A percentile compares a stretch with the other conserved stretches of the same genome.
These are phyloP conservation scores for Romanogobio albipinnatus DNA, from an alignment of 2,113 vertebrate species.

Conservation along the genomic window DNA sequence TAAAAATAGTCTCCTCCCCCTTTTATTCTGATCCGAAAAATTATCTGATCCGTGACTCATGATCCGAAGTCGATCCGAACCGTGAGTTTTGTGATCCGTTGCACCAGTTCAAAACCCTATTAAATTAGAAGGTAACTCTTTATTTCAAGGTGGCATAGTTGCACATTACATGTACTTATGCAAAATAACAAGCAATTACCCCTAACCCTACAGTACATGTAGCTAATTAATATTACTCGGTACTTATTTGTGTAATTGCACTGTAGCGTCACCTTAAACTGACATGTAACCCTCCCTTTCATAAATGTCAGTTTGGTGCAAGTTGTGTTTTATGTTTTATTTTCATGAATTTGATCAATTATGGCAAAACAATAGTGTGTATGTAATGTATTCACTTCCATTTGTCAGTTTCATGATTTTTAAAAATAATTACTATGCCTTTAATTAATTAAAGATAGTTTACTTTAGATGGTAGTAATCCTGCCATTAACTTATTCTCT, in stretches of 20 bases:
- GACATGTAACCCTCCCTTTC: background rate
- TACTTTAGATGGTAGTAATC: background rate
- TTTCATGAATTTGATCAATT: background rate
- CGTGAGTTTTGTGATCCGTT: too few species aligned
- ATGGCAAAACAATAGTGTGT: background rate
- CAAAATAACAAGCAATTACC: background rate
- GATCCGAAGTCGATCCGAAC: too few species aligned
- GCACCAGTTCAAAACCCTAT: background rate
- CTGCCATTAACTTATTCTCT: background rate
- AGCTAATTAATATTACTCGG: background rate
- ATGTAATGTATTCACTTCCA: background rate
- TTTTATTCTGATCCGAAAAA: too few species aligned
- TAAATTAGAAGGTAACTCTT: background rate
- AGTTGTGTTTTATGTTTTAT: background rate
- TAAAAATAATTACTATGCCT: background rate
- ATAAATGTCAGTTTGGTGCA: background rate
- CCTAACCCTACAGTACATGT: background rate
- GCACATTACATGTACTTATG: background rate
- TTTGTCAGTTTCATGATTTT: background rate
- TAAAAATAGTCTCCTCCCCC: too few species aligned
- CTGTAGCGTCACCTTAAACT: background rate
- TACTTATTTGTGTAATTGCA: background rate
- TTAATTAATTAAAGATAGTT: background rate
- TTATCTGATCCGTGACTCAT: too few species aligned
- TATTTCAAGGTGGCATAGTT: background rate